Base-by-base conservation (phyloP, 2,888 invertebrate genomes). In the Drosophila fungiperda region DNA sequence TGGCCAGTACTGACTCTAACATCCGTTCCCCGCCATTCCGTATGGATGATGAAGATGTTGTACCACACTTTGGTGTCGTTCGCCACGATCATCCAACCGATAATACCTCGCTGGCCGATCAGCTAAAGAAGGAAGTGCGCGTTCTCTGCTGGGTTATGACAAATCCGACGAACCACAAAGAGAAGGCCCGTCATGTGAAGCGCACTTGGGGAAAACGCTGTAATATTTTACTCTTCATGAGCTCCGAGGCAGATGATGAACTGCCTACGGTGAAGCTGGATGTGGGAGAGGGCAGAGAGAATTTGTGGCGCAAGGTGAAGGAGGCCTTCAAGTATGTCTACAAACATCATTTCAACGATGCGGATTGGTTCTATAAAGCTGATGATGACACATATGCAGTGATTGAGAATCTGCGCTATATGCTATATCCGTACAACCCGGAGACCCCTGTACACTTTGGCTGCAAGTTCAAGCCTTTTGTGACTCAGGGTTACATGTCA, bases 201-300 rank as follows among this genome's bases (percentile, higher is more conserved):
- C 53, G 20, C 9, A 23, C 35, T 8, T 53, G 53, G 53, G 53
- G 53, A 23, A 54, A 54, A 63, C 62, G 54, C 11, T 48, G 62
- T 45, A 54, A 62, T 35, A 53, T 53, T 52, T 11, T 62, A 3
- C 38, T 62, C 5, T 53, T 62, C 23, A 62, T 54, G 53, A 62
- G 54, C 35, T 42, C 62, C 11, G 58, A 3, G 23, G 6, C n/a
- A 11, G 54, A 63, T 29, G 35, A 54, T 45, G 54, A 63, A 20
- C 48, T 63, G 17, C 35, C 54, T 12, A 29, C 63, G 0, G 63
- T 55, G 1, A 35, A 33, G 11, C 12, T 63, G 15, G 29, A 55
- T n/a, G 42, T 63, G 1, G 48, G 6, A 12, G 55, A 55, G 23
- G 58, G 58, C 2, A 35, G 58, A 33, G 4, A 35, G 15, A 48